Percentiles rank a stretch among this genome's conserved stretches.
These are phyloP conservation scores for Tachysurus vachellii DNA, from an alignment of 2,113 vertebrate species.

Conservation along the genomic window DNA sequence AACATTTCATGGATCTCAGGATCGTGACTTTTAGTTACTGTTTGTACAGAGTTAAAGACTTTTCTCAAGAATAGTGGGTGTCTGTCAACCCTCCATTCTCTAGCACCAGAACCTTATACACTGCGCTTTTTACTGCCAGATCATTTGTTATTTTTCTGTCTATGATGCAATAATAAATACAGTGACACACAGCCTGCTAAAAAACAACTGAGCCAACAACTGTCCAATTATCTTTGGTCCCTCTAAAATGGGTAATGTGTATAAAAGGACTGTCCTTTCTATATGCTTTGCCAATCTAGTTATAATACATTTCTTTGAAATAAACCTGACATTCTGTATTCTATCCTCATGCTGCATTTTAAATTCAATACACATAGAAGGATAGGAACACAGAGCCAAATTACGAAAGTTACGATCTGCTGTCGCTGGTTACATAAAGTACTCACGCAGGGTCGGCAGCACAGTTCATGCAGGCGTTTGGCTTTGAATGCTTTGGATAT, in stretches of 20 bases:
- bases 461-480: not conserved
- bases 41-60: not conserved
- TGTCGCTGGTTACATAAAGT: not conserved
- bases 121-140: not conserved
- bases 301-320: not conserved
- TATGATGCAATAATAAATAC: conserved; percentile 17
- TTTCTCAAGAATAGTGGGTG: not conserved
- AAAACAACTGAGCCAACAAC: not conserved
- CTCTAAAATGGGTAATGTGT: not conserved
- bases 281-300: not conserved
- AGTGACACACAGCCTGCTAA: not conserved
- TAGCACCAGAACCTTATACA: not conserved
- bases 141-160: not conserved
- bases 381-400: not conserved
- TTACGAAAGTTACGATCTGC: not conserved
- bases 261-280: not conserved
- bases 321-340: not conserved
- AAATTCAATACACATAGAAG: not conserved
- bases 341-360: not conserved
- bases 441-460: not conserved
- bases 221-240: conserved; percentile 10
- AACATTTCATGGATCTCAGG: too few species aligned
- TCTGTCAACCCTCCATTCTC: not conserved
- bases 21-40: too few species aligned
- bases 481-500: not conserved